Evolutionary conservation across 2,888 invertebrate species (phyloP).

Genomic region (Ryuthela nishihirai): DNA sequence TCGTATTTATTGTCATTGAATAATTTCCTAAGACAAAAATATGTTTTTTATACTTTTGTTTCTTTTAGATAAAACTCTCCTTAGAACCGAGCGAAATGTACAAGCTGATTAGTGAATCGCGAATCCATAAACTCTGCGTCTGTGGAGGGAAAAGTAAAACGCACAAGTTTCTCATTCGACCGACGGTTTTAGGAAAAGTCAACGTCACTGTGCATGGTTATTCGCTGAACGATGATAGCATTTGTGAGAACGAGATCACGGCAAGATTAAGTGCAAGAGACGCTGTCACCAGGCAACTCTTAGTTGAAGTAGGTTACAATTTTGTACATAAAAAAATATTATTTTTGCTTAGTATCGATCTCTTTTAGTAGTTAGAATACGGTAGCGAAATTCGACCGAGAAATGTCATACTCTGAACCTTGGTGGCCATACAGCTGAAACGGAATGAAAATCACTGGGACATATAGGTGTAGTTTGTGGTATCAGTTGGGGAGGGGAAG

Average conservation of each 20-base stretch:
- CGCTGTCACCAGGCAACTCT: constrained; percentile 46
- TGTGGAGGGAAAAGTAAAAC: constrained; percentile 47
- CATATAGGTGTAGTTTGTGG: too few relatives aligned
- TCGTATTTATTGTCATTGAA: too few relatives aligned
- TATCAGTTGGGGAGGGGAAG: too few relatives aligned
- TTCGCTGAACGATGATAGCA: constrained; percentile 42
- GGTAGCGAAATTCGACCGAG: too few relatives aligned
- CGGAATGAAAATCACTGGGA: too few relatives aligned
- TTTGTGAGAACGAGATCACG: constrained; percentile 45
- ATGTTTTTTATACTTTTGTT: background rate
- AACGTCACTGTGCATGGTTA: constrained; percentile 56
- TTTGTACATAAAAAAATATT: too few relatives aligned
- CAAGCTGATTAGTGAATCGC: background rate
- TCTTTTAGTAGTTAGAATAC: too few relatives aligned
- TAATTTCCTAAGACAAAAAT: too few relatives aligned
- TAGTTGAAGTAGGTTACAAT: constrained; percentile 50
- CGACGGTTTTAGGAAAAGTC: constrained; percentile 52
- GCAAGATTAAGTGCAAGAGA: constrained; percentile 45
- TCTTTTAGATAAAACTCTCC: constrained; percentile 20
- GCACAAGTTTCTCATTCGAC: constrained; percentile 45
- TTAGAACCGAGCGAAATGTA: constrained; percentile 21
- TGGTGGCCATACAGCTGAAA: too few relatives aligned
- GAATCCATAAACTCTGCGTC: constrained; percentile 45
- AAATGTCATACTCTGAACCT: too few relatives aligned
- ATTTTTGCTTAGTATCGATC: too few relatives aligned